Evolutionary conservation across 2,888 invertebrate genomes (phyloP), one percentile per base, ranked within the genome.

Genomic region (Stenichneumon culpator): DNA sequence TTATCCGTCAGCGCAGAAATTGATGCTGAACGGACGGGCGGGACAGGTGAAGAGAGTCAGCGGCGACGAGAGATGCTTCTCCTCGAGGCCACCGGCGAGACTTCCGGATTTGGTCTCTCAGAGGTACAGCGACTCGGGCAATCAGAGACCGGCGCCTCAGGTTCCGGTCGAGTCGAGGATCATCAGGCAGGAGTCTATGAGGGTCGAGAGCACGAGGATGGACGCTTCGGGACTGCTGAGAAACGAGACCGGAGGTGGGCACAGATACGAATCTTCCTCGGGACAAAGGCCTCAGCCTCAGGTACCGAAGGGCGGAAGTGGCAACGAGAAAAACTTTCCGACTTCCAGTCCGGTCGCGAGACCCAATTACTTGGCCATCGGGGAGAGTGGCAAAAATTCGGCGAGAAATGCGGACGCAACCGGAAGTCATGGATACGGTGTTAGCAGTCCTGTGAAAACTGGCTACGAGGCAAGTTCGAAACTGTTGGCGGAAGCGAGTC

Each of bases 1-100:
- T 87, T 95, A 94, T 89, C 92, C 94, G 3, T 94, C 94, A 0
- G 93, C 94, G 3, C 95, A 95, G 83, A 95, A 95, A 87, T 90
- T 95, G 1, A 92, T 94, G 83, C 89, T 95, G 6, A 95, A 95
- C 84, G 94, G 95, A 7, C 94, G 93, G 86, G 91, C 95, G 5
- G 90, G 90, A 0, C 88, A 90, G 0, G 86, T 91, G 3, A 94
- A 94, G 28, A 88, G 91, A 83, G 86, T 90, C 57, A 87, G 89
- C 3, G 93, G 89, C 1, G 93, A 93, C 14, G 92, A 92, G 3
- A 88, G 92, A 69, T 72, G 87, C 28, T 86, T 89, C 52, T 67
- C 87, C 36, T 68, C 88, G 1, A 88, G 90, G 86, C 91, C 92
- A 25, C 91, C 93, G 0, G 90, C 92, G 0, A 89, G 92, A 79